These are phyloP conservation scores for Cephus sareptanus DNA, from an alignment of 2,888 invertebrate genomes.

Conservation along the genomic window DNA sequence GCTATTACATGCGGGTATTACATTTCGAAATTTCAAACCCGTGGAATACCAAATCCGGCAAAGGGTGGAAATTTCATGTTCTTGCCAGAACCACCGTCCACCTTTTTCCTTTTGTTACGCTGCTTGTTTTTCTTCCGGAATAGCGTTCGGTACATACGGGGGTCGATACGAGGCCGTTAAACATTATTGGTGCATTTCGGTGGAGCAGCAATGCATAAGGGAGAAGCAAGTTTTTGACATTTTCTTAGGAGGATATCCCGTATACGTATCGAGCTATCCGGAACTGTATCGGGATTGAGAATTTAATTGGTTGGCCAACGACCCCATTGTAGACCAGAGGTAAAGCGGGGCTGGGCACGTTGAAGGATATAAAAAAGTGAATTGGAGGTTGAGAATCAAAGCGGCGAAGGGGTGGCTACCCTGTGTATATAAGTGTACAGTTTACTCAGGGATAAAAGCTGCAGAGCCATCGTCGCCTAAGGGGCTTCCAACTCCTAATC, in stretches of 20 bases:
- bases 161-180: background rate
- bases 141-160: background rate
- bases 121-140: background rate
- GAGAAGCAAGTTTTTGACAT: background rate
- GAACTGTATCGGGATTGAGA: background rate
- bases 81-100: background rate
- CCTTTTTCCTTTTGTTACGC: background rate
- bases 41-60: background rate
- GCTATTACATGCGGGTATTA: background rate
- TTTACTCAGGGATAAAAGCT: background rate
- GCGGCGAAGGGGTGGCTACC: background rate
- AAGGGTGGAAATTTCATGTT: background rate
- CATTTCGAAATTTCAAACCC: background rate
- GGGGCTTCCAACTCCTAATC: background rate
- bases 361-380: background rate
- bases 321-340: background rate
- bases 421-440: background rate
- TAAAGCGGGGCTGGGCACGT: background rate
- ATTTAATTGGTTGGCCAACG: background rate
- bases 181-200: background rate
- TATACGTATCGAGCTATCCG: background rate
- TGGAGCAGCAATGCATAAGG: background rate
- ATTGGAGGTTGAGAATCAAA: background rate
- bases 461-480: background rate
- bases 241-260: background rate